These are phyloP conservation scores for Chelon auratus DNA, from an alignment of 2,797 vertebrate genomes.

Conservation along the genomic window DNA sequence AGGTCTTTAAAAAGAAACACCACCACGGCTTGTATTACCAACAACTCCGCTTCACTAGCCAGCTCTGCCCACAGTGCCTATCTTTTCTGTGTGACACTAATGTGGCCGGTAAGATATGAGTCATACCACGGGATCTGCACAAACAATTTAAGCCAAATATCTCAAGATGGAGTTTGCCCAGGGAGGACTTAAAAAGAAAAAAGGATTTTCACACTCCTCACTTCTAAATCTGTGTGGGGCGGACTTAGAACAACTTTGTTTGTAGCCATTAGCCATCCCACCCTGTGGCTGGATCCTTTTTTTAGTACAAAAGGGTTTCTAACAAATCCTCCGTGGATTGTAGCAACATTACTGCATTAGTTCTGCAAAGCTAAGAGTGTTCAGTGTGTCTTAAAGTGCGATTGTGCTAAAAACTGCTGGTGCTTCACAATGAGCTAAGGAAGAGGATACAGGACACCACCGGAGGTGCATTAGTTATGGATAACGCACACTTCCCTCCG, in stretches of 20 bases:
- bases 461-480: slow-evolving; percentile 46
- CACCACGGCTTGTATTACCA: slow-evolving; percentile 64
- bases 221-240: slow-evolving; percentile 48
- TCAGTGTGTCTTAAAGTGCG: slow-evolving; percentile 29
- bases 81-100: slow-evolving; percentile 60
- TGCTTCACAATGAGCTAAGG: slow-evolving; percentile 17
- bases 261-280: slow-evolving; percentile 54
- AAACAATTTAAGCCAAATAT: slow-evolving; percentile 43
- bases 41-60: slow-evolving; percentile 54
- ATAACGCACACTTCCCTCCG: slow-evolving; percentile 30
- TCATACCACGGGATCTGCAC: slow-evolving; percentile 41
- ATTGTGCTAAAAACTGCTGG: slow-evolving; percentile 23
- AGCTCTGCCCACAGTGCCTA: slow-evolving; percentile 65
- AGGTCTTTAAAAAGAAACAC: slow-evolving; percentile 75
- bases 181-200: slow-evolving; percentile 24
- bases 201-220: slow-evolving; percentile 41
- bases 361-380: slow-evolving; percentile 10
- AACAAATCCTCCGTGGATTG: slow-evolving; percentile 47
- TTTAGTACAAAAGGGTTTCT: slow-evolving; percentile 51
- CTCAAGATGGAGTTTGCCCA: slow-evolving; percentile 47
- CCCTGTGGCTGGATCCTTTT: slow-evolving; percentile 35
- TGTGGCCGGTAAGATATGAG: slow-evolving; percentile 52
- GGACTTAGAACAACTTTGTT: slow-evolving; percentile 43
- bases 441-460: slow-evolving; percentile 45
- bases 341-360: slow-evolving; percentile 36